phyloP scores from a whole-genome alignment of 37 sponge, comb jelly and placozoan species.

The Cliona cf. orientalis region DNA sequence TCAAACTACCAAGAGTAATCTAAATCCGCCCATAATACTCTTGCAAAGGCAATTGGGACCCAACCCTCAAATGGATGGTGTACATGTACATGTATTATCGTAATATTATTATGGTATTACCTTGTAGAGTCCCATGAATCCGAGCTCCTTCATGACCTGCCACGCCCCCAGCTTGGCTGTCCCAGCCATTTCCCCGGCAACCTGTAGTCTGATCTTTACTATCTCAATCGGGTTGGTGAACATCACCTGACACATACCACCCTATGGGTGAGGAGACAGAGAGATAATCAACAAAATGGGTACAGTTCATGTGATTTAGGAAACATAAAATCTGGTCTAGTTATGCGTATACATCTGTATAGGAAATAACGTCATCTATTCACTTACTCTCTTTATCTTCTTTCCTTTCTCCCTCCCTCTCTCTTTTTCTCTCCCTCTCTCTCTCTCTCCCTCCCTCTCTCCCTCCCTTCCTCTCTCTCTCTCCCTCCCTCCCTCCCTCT shows the following conservation, averaged over 20 bases:
- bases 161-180: conserved; percentile 60
- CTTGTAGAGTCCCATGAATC: conserved; percentile 93
- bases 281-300: neutral
- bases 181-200: conserved; percentile 87
- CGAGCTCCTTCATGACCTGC: conserved; percentile 84
- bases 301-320: neutral
- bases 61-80: no score
- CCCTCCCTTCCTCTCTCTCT: conserved; percentile 3
- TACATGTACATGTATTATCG: no score
- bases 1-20: neutral
- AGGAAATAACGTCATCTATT: no score
- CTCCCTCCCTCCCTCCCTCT: neutral
- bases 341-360: no score
- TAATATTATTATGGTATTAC: conserved; percentile 33
- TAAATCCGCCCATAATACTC: no score
- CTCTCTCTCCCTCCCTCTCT: conserved; percentile 11
- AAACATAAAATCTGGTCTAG: no score
- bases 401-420: neutral
- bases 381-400: neutral
- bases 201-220: conserved; percentile 97
- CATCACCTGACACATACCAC: conserved; percentile 89
- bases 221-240: conserved; percentile 99
- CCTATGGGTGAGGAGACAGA: conserved; percentile 55
- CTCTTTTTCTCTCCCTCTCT: no score
- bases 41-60: no score